Evolutionary conservation across 2,113 vertebrate genomes (phyloP), one percentile per base, ranked within the genome.

Genomic region (Aegithalos caudatus): DNA sequence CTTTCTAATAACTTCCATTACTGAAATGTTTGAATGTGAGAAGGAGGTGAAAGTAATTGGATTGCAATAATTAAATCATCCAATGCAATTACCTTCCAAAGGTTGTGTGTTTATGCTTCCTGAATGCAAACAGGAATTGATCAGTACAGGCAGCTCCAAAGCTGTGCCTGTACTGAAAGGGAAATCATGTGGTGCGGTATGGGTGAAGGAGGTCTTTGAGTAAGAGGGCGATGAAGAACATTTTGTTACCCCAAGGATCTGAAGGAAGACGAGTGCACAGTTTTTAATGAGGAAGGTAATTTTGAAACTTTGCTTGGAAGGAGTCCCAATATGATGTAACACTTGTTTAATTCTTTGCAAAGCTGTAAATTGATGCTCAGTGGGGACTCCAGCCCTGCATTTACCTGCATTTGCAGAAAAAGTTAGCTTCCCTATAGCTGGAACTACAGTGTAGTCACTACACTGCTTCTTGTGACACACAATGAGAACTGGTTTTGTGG

Each of bases 31-130:
- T 94, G 74, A 90, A 88, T 77, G 54, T 91, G 74, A 71, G 57
- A 91, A 85, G 74, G 78, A 88, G 87, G 54, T 77, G 45, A 95
- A 92, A 95, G 78, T 85, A 85, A 82, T 92, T 94, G 91, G 91
- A 76, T 95, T 94, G 74, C 82, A 90, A 76, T 65, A 87, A 97
- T 95, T 87, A 91, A 87, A 94, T 95, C 56, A 82, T 69, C 70
- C 57, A 58, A 42, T 57, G 81, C 1, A 22, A 91, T 95, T 97
- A 69, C 57, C 70, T 96, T 95, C 79, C 57, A 92, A 96, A 95
- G 50, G 77, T 88, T 76, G 61, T 79, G 56, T 94, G 67, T 81
- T 93, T 77, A 56, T 92, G 81, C 57, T 91, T 95, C 74, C 50
- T 0, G 3, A 92, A 88, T 73, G 56, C 56, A 81, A 88, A 54